Conservation (phyloP, 1,140 invertebrate genomes). For the Amyelois transitella region DNA sequence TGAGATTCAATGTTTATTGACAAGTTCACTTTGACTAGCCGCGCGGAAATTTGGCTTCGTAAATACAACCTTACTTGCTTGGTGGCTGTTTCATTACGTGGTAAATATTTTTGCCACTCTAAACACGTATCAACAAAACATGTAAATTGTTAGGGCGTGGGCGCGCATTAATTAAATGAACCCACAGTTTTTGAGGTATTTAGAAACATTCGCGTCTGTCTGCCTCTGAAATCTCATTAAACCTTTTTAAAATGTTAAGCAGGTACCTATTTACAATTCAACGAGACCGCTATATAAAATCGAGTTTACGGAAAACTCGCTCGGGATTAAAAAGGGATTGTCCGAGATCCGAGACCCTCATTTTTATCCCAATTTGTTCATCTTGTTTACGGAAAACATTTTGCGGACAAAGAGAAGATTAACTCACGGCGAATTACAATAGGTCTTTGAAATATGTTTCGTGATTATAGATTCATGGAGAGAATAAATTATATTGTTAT, state of each 20-base stretch:
- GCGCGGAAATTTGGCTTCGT: background rate
- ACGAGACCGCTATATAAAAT: slow-evolving; percentile 29
- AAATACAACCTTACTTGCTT: background rate
- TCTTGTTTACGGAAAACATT: slow-evolving; percentile 34
- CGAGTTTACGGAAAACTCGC: slow-evolving; percentile 23
- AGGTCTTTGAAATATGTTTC: slow-evolving; percentile 7
- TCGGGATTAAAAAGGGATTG: slow-evolving; percentile 49
- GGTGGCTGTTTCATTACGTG: background rate
- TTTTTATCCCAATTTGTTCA: slow-evolving; percentile 56
- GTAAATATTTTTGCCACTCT: background rate
- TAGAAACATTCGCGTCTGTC: slow-evolving; percentile 1
- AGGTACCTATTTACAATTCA: slow-evolving; percentile 38
- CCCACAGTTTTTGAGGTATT: slow-evolving; percentile 3
- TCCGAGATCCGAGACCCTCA: slow-evolving; percentile 33
- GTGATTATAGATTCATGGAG: slow-evolving; percentile 33
- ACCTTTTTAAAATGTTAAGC: slow-evolving; percentile 20
- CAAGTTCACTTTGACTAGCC: background rate
- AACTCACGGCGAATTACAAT: slow-evolving; percentile 28
- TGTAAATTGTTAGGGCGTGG: background rate
- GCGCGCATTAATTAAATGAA: background rate
- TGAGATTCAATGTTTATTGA: background rate
- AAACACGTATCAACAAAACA: background rate
- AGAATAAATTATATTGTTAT: background rate
- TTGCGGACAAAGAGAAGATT: slow-evolving; percentile 34
- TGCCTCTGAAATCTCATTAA: slow-evolving; percentile 17